These are phyloP conservation scores for Ophion ventricosus DNA, from an alignment of 2,888 invertebrate species.

Conservation along the genomic window DNA sequence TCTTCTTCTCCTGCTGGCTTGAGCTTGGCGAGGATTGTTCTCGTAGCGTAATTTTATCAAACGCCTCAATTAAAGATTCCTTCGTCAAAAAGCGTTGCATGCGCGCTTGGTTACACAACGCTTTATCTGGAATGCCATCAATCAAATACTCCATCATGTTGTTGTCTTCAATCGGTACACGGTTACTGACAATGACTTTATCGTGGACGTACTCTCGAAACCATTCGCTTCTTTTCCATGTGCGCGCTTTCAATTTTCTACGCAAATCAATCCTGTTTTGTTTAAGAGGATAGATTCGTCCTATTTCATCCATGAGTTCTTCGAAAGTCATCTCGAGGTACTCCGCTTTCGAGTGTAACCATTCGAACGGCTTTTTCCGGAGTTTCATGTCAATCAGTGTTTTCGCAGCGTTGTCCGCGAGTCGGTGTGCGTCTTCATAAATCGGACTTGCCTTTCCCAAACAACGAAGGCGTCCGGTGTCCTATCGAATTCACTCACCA, in stretches of 20 bases:
- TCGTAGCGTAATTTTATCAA: conserved; percentile 34
- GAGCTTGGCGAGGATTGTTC: neutral
- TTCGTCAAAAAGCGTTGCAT: conserved; percentile 46
- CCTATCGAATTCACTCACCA: conserved; percentile 54
- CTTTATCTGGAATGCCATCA: conserved; percentile 58
- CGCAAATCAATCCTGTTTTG: conserved; percentile 43
- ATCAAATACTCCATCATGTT: conserved; percentile 62
- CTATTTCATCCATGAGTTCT: conserved; percentile 52
- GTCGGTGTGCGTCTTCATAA: conserved; percentile 43
- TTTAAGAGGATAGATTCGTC: conserved; percentile 50
- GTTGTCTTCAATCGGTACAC: conserved; percentile 46
- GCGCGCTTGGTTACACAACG: conserved; percentile 53
- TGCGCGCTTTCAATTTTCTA: conserved; percentile 55
- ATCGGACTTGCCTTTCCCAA: conserved; percentile 51
- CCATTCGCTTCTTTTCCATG: conserved; percentile 53
- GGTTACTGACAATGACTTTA: conserved; percentile 60
- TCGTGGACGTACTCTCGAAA: conserved; percentile 64
- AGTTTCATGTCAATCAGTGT: conserved; percentile 52
- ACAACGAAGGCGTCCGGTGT: conserved; percentile 41
- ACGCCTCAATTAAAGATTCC: conserved; percentile 39
- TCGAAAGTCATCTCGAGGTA: conserved; percentile 42
- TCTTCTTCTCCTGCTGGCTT: neutral
- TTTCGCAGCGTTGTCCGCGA: conserved; percentile 46
- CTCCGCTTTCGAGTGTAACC: conserved; percentile 59
- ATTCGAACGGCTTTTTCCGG: conserved; percentile 43